These are phyloP conservation scores for Sinocyclocheilus anshuiensis DNA, from an alignment of 2,113 vertebrate species.

Conservation along the genomic window DNA sequence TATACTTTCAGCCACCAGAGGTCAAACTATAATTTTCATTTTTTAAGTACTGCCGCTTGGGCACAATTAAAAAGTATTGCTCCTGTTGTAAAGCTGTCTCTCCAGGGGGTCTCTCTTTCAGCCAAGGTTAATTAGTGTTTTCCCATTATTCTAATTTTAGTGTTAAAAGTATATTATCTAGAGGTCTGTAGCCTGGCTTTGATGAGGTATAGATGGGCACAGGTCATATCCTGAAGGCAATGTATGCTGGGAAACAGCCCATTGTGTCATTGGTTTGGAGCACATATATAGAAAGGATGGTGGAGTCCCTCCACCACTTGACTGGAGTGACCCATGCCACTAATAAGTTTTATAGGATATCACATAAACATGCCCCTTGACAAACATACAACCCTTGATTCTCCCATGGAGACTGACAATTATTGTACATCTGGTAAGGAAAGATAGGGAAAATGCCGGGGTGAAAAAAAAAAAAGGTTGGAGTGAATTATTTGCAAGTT, in stretches of 20 bases:
- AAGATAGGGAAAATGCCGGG: not conserved
- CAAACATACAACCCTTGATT: not conserved
- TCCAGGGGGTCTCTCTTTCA: constrained; percentile 65
- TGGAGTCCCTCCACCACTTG: constrained; percentile 71
- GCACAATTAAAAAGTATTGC: constrained; percentile 71
- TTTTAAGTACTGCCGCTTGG: constrained; percentile 59
- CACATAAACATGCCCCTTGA: constrained; percentile 71
- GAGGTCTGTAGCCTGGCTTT: constrained; percentile 64
- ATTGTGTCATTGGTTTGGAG: constrained; percentile 73
- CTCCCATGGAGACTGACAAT: constrained; percentile 16
- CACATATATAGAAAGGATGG: constrained; percentile 41
- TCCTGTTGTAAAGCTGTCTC: constrained; percentile 61
- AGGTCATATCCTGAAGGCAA: constrained; percentile 65
- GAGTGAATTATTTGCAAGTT: not conserved
- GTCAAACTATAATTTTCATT: constrained; percentile 60
- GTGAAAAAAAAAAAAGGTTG: not conserved
- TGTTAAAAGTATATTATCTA: constrained; percentile 75
- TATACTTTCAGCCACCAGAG: not conserved
- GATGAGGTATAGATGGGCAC: constrained; percentile 68
- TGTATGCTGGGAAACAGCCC: constrained; percentile 67
- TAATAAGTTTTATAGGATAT: constrained; percentile 78
- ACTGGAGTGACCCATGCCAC: constrained; percentile 73
- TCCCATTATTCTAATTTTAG: constrained; percentile 73
- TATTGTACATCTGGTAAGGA: not conserved
- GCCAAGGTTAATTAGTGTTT: constrained; percentile 74